A percentile compares a stretch with the other conserved stretches of the same genome.
phyloP scores from a whole-genome alignment of 2,113 vertebrate genomes.

The Cygnus atratus region DNA sequence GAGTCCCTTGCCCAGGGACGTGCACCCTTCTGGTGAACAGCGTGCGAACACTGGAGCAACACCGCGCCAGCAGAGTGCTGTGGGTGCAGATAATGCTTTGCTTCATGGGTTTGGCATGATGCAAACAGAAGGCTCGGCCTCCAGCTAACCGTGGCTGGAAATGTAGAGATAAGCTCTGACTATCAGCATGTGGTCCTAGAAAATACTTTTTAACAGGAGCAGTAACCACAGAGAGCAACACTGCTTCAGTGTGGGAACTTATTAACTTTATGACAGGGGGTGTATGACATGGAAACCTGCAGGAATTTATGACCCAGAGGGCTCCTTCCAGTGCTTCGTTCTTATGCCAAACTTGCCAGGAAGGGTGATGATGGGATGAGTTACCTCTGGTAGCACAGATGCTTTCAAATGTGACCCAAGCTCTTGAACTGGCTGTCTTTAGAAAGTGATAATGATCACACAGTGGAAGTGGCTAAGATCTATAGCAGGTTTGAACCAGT shows the following conservation, averaged over 20 bases:
- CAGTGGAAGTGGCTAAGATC: not conserved
- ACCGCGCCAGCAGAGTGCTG: not conserved
- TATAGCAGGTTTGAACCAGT: not conserved
- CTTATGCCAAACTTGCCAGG: not conserved
- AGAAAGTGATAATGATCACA: not conserved
- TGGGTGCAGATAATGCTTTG: not conserved
- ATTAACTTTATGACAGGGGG: not conserved
- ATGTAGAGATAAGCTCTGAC: not conserved
- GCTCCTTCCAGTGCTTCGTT: not conserved
- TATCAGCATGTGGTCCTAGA: not conserved
- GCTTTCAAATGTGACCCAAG: not conserved
- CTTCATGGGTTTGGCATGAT: rapidly evolving
- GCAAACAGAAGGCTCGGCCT: not conserved
- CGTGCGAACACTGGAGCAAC: not conserved
- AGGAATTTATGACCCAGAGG: not conserved
- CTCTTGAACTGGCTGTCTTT: not conserved
- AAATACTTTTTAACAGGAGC: not conserved
- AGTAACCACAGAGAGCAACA: rapidly evolving
- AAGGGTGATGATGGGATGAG: not conserved
- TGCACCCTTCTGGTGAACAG: not conserved
- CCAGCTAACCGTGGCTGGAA: not conserved
- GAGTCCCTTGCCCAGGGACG: not conserved
- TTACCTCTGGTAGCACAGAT: not conserved
- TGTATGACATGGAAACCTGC: not conserved
- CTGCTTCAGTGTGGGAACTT: not conserved